These are phyloP conservation scores for Cisticola juncidis DNA, from an alignment of 2,113 vertebrate genomes.

Conservation along the genomic window DNA sequence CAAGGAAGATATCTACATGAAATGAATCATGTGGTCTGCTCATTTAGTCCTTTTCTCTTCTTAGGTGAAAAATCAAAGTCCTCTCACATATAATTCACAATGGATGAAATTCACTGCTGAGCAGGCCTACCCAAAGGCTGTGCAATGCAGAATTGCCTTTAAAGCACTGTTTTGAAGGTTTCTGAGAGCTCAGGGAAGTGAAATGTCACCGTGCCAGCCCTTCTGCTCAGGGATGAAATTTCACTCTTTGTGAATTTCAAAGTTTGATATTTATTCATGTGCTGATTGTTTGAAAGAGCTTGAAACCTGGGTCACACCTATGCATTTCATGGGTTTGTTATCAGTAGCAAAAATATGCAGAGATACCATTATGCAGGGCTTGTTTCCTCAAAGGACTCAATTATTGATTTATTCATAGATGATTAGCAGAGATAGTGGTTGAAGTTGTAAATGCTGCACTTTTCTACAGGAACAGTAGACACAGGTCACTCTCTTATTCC, in stretches of 20 bases:
- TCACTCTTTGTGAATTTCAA: not conserved
- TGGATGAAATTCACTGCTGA: not conserved
- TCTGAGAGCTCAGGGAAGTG: not conserved
- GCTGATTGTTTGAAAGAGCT: not conserved
- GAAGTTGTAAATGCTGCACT: not conserved
- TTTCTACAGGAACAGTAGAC: not conserved
- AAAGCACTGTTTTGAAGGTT: not conserved
- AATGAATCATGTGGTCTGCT: slow-evolving; percentile 4
- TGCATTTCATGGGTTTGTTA: not conserved
- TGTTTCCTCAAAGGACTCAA: not conserved
- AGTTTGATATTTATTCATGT: slow-evolving; percentile 21
- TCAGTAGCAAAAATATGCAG: not conserved
- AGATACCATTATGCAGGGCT: not conserved
- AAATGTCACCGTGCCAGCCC: not conserved
- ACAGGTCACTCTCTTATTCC: not conserved
- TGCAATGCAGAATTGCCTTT: slow-evolving; percentile 1
- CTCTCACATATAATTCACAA: slow-evolving; percentile 14
- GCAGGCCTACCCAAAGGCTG: not conserved
- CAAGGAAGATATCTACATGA: not conserved
- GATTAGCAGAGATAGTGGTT: not conserved
- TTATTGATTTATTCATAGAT: slow-evolving; percentile 8
- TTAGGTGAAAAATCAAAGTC: slow-evolving; percentile 54
- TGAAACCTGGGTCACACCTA: not conserved
- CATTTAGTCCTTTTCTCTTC: slow-evolving; percentile 1
- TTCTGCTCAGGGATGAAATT: not conserved